Evolutionary conservation across 1,140 invertebrate species (phyloP), one percentile per base, ranked within the genome.

Genomic region (Drosophila lowei): DNA sequence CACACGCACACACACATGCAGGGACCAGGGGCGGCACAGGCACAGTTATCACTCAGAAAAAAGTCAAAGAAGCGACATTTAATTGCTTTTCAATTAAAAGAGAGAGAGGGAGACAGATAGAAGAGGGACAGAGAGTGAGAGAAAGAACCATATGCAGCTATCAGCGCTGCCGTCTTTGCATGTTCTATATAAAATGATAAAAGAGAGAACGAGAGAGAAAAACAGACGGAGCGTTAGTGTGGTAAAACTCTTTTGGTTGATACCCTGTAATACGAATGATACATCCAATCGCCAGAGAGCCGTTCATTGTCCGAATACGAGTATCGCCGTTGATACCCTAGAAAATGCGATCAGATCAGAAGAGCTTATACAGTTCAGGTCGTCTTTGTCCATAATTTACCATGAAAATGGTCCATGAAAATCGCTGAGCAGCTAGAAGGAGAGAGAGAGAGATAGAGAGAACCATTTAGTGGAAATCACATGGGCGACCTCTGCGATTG

Each of bases 51-150:
- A 74, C 59, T 56, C 59, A 54, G 42, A 58, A 65, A 49, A 54
- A 54, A 73, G 59, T 66, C 48, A 28, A 59, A 62, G 77, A 44
- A 63, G 70, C 65, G 77, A 77, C 67, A 77, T 64, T 70, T 86
- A 77, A 85, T 85, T 85, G 80, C 61, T 80, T 80, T 85, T 77
- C 77, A 85, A 79, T 85, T 68, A 76, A 78, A 59, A 77, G 62
- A 28, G 43, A 42, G 43, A 56, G 43, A 56, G 23, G 23, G 7
- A 55, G 11, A 38, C 11, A 3, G 11, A 38, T 13, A 13, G 34
- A 11, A 38, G 34, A 13, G 34, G 6, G 50, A 18, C 28, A 38
- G 21, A 30, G 16, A 3, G 21, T 28, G 18, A 6, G 15, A 46
- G 16, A 28, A 28, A 18, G 34, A 11, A 13, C 34, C 34, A 13